Percentiles rank a stretch among this genome's conserved stretches.
These are phyloP conservation scores for Bungarus multicinctus DNA, from an alignment of 2,113 vertebrate genomes.

Conservation along the genomic window DNA sequence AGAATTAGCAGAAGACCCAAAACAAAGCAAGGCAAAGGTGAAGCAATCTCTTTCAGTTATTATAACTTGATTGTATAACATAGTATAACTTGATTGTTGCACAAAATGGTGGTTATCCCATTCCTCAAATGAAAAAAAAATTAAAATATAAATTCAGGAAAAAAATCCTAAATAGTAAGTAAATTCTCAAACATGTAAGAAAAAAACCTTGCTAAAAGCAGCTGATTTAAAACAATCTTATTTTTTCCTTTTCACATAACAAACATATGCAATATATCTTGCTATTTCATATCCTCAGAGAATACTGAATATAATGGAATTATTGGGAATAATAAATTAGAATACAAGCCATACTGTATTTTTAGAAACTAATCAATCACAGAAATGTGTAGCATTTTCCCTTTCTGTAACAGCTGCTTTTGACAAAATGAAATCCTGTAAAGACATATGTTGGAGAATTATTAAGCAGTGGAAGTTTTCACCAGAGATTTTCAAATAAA, in stretches of 20 bases:
- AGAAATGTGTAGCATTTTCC: neutral
- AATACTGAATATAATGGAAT: neutral
- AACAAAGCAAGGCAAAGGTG: neutral
- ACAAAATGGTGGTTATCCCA: neutral
- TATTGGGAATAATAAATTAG: neutral
- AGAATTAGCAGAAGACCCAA: neutral
- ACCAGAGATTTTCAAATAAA: neutral
- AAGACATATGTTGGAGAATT: neutral
- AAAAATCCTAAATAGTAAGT: neutral
- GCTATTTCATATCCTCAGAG: neutral
- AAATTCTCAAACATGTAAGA: neutral
- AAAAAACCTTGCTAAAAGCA: neutral
- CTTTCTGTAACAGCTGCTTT: neutral
- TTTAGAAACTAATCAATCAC: neutral
- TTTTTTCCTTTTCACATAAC: neutral
- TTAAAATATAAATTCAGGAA: neutral
- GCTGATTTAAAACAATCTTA: neutral
- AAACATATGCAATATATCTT: neutral
- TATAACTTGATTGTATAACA: too few relatives aligned
- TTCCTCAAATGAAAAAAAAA: neutral
- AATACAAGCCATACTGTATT: neutral
- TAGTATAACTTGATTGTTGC: neutral
- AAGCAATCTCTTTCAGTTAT: neutral
- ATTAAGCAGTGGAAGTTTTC: neutral
- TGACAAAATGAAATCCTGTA: neutral